phyloP scores from a whole-genome alignment of 2,113 vertebrate species.

The Herpailurus yagouaroundi region DNA sequence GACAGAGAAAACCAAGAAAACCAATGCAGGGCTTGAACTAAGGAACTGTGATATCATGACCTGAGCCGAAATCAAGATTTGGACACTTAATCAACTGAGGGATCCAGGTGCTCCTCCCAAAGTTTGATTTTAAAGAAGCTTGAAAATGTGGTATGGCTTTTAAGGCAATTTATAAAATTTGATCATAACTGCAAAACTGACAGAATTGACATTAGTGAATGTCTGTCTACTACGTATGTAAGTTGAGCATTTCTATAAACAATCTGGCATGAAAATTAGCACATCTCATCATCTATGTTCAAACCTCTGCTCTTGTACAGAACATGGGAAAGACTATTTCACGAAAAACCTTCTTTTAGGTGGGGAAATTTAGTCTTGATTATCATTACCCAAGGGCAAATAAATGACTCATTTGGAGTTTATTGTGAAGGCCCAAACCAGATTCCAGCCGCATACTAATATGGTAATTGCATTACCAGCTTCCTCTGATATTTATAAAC shows the following conservation, averaged over 20 bases:
- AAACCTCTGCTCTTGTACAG: background rate
- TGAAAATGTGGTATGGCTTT: background rate
- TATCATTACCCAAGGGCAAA: constrained; percentile 46
- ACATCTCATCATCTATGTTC: background rate
- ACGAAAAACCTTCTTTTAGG: background rate
- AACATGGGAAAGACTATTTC: background rate
- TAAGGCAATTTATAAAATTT: background rate
- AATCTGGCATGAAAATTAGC: background rate
- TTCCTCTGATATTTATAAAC: constrained; percentile 61
- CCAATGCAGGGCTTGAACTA: too few species aligned
- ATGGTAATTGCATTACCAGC: background rate
- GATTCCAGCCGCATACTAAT: background rate
- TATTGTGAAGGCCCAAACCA: background rate
- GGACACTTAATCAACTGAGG: too few species aligned
- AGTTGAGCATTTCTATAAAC: background rate
- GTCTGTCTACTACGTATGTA: background rate
- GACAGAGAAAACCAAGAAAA: too few species aligned
- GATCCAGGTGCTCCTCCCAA: background rate
- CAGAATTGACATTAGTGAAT: background rate
- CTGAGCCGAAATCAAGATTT: too few species aligned
- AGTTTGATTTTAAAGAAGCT: background rate
- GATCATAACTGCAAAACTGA: constrained; percentile 4
- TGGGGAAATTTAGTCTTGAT: background rate
- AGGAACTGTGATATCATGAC: too few species aligned
- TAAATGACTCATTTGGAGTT: constrained; percentile 34